Evolutionary conservation across 1,140 invertebrate genomes (phyloP).

Genomic region (Magallana ariakensis): DNA sequence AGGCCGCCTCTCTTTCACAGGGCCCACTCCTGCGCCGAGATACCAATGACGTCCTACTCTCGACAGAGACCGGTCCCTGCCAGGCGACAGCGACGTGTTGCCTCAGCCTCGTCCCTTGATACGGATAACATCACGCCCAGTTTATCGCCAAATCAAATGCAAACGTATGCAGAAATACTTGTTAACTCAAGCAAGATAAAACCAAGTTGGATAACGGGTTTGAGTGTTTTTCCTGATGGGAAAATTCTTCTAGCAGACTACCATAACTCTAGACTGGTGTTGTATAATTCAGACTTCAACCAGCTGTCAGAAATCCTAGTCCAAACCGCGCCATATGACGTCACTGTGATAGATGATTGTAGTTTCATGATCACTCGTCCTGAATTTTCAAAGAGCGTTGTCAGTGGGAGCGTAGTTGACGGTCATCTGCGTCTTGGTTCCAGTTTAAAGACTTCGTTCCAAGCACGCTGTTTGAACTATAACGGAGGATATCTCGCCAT

Average conservation of each 20-base stretch:
- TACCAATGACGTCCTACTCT: neutral
- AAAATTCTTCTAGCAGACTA: slow-evolving; percentile 46
- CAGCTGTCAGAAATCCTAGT: slow-evolving; percentile 43
- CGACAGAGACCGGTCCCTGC: slow-evolving; percentile 5
- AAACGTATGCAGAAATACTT: neutral
- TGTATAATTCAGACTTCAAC: slow-evolving; percentile 29
- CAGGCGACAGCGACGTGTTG: slow-evolving; percentile 15
- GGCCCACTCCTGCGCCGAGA: neutral
- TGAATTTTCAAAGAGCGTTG: neutral
- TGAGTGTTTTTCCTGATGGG: slow-evolving; percentile 40
- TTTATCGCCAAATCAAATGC: slow-evolving; percentile 1
- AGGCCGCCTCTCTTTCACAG: neutral
- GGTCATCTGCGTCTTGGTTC: slow-evolving; percentile 22
- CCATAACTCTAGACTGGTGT: slow-evolving; percentile 37
- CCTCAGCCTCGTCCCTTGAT: neutral
- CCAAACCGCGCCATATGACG: slow-evolving; percentile 48
- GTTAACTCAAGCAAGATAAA: slow-evolving; percentile 8
- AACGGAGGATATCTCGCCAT: slow-evolving; percentile 44
- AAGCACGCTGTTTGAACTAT: slow-evolving; percentile 44
- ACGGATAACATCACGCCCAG: neutral
- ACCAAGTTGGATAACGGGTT: slow-evolving; percentile 53
- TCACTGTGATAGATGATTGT: slow-evolving; percentile 27
- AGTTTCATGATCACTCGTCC: slow-evolving; percentile 1
- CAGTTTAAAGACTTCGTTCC: slow-evolving; percentile 31
- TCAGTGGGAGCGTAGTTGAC: neutral